These are phyloP conservation scores for Pollimyrus isidori DNA, from an alignment of 2,113 vertebrate species.

Conservation along the genomic window DNA sequence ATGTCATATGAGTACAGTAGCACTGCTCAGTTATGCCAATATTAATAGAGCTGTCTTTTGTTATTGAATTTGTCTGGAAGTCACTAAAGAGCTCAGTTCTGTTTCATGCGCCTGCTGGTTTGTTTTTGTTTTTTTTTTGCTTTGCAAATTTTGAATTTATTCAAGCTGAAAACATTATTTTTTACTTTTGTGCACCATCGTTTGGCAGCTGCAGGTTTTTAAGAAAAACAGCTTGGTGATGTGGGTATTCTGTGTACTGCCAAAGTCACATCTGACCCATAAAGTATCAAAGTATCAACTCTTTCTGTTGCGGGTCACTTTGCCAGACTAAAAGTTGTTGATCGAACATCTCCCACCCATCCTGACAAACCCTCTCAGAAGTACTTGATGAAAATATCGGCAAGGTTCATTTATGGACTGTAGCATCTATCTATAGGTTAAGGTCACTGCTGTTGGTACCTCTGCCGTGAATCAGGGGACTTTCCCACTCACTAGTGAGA, in stretches of 20 bases:
- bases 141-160: slow-evolving; percentile 5
- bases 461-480: neutral
- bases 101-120: neutral
- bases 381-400: neutral
- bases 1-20: neutral
- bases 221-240: neutral
- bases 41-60: neutral
- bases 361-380: neutral
- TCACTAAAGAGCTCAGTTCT: neutral
- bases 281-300: neutral
- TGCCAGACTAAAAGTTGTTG: neutral
- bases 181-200: neutral
- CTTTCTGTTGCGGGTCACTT: neutral
- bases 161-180: neutral
- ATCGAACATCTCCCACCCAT: neutral
- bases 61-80: neutral
- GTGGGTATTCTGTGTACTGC: neutral
- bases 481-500: neutral
- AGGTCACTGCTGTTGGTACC: neutral
- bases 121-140: neutral
- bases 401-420: neutral
- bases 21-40: neutral
- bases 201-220: neutral
- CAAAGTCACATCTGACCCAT: neutral
- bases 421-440: too few relatives aligned